A percentile compares a stretch with the other conserved stretches of the same genome.
phyloP scores from a whole-genome alignment of 2,113 vertebrate species.

The Podocnemis expansa region DNA sequence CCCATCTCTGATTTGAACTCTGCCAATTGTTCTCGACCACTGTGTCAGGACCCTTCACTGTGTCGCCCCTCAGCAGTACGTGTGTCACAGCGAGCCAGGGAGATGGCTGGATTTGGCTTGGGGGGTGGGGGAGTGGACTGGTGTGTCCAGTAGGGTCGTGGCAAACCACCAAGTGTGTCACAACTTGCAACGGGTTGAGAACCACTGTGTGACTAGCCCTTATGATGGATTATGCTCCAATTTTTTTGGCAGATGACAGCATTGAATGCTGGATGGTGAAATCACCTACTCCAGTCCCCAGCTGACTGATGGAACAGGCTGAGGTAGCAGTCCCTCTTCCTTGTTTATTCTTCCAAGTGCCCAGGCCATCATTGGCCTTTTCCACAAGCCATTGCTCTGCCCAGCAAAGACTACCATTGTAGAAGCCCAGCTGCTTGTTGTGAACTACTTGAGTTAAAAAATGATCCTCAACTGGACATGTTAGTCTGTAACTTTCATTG shows the following conservation, averaged over 20 bases:
- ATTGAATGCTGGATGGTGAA: accelerated
- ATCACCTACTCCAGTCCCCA: background rate
- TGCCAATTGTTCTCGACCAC: too few species aligned
- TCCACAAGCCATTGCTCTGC: accelerated
- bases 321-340: accelerated
- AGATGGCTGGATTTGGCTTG: too few species aligned
- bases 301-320: background rate
- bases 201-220: too few species aligned
- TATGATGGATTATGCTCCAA: background rate
- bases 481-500: background rate
- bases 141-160: too few species aligned
- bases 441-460: background rate
- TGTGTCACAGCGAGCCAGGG: too few species aligned
- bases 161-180: too few species aligned
- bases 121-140: too few species aligned
- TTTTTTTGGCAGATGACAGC: background rate
- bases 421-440: too few species aligned
- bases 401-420: background rate
- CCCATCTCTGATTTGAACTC: background rate
- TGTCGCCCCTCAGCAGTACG: too few species aligned
- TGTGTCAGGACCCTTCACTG: too few species aligned
- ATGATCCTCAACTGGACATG: background rate
- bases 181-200: too few species aligned
- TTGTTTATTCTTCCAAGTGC: accelerated
- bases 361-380: accelerated